phyloP scores from a whole-genome alignment of 2,797 vertebrate genomes.

The Protosalanx chinensis region DNA sequence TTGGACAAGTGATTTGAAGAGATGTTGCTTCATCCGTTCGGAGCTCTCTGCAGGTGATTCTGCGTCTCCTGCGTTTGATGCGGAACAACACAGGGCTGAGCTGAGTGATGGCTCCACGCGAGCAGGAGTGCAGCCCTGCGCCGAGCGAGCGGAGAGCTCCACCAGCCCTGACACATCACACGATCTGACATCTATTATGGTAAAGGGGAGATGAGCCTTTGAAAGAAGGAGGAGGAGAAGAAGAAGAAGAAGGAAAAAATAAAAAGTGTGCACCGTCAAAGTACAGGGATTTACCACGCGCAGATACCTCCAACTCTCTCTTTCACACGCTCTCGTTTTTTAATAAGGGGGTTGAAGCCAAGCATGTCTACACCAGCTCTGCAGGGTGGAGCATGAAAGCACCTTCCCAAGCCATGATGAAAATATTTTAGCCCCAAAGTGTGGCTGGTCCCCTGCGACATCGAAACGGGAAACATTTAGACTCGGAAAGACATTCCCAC shows the following conservation, averaged over 20 bases:
- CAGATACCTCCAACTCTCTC: conserved; percentile 67
- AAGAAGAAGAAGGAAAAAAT: conserved; percentile 77
- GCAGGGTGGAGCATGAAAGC: conserved; percentile 91
- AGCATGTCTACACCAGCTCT: conserved; percentile 96
- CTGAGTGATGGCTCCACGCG: conserved; percentile 91
- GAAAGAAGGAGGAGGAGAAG: conserved; percentile 80
- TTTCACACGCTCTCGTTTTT: conserved; percentile 58
- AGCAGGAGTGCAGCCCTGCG: conserved; percentile 87
- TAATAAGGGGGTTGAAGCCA: conserved; percentile 98
- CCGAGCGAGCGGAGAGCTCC: conserved; percentile 69
- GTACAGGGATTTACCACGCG: conserved; percentile 94
- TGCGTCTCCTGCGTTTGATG: conserved; percentile 87
- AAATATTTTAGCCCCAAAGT: conserved; percentile 93
- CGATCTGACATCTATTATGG: conserved; percentile 98
- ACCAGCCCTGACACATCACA: conserved; percentile 95
- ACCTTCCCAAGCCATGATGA: conserved; percentile 74
- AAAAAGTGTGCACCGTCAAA: conserved; percentile 85
- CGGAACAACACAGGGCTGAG: conserved; percentile 96
- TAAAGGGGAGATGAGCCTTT: conserved; percentile 98
- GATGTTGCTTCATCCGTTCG: conserved; percentile 94
- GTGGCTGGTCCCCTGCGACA: conserved; percentile 79
- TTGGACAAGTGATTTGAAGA: conserved; percentile 99
- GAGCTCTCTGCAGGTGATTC: conserved; percentile 93
- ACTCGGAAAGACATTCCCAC: conserved; percentile 41
- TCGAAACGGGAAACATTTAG: conserved; percentile 59